phyloP scores from a whole-genome alignment of 1,140 invertebrate genomes.

The Drosophila dunni region DNA sequence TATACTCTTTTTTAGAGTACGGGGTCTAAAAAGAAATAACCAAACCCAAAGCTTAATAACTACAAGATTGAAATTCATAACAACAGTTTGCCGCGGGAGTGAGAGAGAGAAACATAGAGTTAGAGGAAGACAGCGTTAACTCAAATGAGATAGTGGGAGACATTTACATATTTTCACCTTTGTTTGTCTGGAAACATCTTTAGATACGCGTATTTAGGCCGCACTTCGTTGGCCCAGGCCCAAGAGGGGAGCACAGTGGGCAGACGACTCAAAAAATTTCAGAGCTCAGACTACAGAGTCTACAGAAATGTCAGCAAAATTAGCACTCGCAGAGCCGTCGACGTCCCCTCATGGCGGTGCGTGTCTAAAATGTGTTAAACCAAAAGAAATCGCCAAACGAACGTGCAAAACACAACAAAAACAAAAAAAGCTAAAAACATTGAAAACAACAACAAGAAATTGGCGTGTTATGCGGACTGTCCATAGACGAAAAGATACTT shows the following conservation, averaged over 20 bases:
- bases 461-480: constrained; percentile 41
- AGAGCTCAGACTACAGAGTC: background rate
- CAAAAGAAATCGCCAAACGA: constrained; percentile 61
- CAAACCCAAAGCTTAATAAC: constrained; percentile 22
- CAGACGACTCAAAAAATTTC: background rate
- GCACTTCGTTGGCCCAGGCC: constrained; percentile 14
- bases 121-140: background rate
- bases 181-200: constrained; percentile 48
- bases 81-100: constrained; percentile 44
- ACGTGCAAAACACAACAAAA: constrained; percentile 45
- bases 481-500: constrained; percentile 34
- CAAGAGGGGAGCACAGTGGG: background rate
- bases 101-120: constrained; percentile 5
- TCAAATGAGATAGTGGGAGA: background rate
- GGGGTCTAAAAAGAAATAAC: background rate
- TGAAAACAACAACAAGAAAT: constrained; percentile 17
- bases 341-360: constrained; percentile 15
- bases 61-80: constrained; percentile 54
- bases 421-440: constrained; percentile 5
- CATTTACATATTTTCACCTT: constrained; percentile 69
- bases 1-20: no score
- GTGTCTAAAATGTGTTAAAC: constrained; percentile 63
- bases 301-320: constrained; percentile 31
- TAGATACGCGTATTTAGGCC: constrained; percentile 53
- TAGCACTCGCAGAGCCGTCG: constrained; percentile 42